phyloP scores from a whole-genome alignment of 2,797 vertebrate species.

The Pseudocheirus occidentalis region DNA sequence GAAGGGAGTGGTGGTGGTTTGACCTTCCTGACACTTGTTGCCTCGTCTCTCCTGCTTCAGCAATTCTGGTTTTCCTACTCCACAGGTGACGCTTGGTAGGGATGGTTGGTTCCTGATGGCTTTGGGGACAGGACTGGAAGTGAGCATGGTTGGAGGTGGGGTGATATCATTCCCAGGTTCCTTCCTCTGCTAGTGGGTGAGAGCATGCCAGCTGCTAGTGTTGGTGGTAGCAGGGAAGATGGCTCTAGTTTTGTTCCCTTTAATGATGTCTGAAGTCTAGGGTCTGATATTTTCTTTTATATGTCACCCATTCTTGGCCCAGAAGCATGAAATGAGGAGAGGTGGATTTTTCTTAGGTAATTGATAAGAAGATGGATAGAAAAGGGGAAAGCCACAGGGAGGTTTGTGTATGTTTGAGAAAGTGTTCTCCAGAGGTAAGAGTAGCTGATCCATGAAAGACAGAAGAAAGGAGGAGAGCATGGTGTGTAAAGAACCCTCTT shows the following conservation, averaged over 20 bases:
- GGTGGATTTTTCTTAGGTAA: not conserved
- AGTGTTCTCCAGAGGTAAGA: not conserved
- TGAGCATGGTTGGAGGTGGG: no score
- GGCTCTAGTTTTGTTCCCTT: no score
- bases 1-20: no score
- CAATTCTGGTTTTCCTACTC: no score
- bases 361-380: not conserved
- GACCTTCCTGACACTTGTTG: no score
- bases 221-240: not conserved
- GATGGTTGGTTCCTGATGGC: no score
- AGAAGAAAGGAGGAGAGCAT: not conserved
- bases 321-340: not conserved
- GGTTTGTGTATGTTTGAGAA: not conserved
- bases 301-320: not conserved
- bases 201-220: not conserved
- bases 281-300: no score
- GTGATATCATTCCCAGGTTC: no score
- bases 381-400: not conserved
- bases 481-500: not conserved
- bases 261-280: no score
- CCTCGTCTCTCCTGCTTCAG: no score
- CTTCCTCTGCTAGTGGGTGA: no score
- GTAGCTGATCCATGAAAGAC: not conserved
- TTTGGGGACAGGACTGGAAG: no score
- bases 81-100: not conserved